A percentile compares a stretch with the other conserved stretches of the same genome.
Conservation (phyloP, 2,113 vertebrate genomes). For the Elanoides forficatus region DNA sequence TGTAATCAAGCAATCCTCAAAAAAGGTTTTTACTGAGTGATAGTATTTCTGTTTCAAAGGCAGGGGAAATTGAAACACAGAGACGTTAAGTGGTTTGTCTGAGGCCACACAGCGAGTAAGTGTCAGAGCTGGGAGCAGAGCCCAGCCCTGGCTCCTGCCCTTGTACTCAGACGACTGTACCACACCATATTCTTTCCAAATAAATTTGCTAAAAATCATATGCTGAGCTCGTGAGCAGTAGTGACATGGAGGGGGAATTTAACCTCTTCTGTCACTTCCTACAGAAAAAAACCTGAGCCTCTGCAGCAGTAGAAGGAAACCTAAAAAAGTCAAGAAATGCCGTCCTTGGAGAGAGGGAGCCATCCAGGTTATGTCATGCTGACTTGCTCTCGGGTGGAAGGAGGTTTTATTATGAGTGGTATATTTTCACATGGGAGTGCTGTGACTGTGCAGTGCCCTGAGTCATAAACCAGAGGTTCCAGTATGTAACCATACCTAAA, state of each 20-base stretch:
- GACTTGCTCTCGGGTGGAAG: not conserved
- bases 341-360: not conserved
- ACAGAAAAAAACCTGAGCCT: not conserved
- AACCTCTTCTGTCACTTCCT: not conserved
- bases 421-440: not conserved
- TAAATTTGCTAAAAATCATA: conserved; percentile 6
- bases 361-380: not conserved
- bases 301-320: not conserved
- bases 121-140: conserved; percentile 59
- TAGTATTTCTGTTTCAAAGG: conserved; percentile 51
- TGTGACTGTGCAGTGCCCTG: not conserved
- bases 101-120: conserved; percentile 63
- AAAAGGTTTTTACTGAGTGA: not conserved
- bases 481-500: not conserved
- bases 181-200: conserved; percentile 43
- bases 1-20: conserved; percentile 29
- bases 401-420: not conserved
- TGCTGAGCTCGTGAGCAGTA: not conserved
- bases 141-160: conserved; percentile 50
- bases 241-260: not conserved
- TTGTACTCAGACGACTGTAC: not conserved
- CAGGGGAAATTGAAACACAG: conserved; percentile 22
- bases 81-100: conserved; percentile 50
- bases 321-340: not conserved
- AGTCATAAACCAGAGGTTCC: not conserved